Base-by-base conservation (phyloP, 1,140 invertebrate genomes). In the Drosophila willistoni region DNA sequence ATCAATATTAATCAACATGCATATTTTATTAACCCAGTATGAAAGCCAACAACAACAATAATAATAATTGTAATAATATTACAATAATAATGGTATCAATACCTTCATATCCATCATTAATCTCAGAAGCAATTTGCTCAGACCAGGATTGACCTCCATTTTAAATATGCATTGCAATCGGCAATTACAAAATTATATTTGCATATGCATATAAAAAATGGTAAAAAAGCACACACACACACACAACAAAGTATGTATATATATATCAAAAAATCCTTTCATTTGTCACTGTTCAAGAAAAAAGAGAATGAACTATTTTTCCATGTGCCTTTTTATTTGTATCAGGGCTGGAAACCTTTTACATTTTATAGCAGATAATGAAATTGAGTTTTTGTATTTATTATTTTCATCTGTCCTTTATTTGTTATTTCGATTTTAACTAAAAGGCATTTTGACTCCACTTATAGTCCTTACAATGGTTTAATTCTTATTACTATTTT, bases 111-210 rank as follows among this genome's bases (percentile, higher is more conserved):
- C 73, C 68, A 76, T 76, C 73, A 76, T 76, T 76, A 76, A 76
- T 76, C 73, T 76, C 73, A 39, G 66, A 69, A 69, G 68, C 73
- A 76, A 76, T 76, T 76, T 76, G 59, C 36, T 19, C 34, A 61
- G 36, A 61, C 51, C 62, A 44, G 41, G n/a, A 60, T 29, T 77
- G 74, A 77, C 74, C 73, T 77, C 73, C 66, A 76, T 77, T 77
- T 77, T 77, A 77, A 77, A 71, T 77, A 77, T 77, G 74, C 61
- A 77, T 77, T 55, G 74, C 67, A 65, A 71, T 70, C 69, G 44
- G 75, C 73, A 77, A 77, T 77, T 77, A 77, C 73, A 64, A 71
- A 77, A 71, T 77, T 77, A 77, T 77, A 71, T 77, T 64, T 77
- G 61, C 73, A 69, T 64, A 64, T 56, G 12, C 36, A 29, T 19